phyloP scores from a whole-genome alignment of 2,888 invertebrate genomes.

The Cheilosia impressa region DNA sequence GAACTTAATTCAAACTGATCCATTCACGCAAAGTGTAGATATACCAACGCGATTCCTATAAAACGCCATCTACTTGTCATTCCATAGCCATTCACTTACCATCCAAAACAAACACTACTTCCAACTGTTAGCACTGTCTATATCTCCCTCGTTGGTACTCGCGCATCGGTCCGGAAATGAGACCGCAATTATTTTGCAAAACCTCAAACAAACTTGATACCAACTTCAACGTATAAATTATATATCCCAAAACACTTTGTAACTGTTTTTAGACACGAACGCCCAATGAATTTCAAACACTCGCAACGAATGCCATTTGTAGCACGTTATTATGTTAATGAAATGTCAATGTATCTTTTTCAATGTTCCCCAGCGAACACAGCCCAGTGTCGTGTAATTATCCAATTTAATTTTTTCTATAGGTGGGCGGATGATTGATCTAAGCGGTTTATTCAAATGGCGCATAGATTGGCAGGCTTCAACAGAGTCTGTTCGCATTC shows the following conservation, averaged over 20 bases:
- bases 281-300: conserved; percentile 49
- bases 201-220: conserved; percentile 11
- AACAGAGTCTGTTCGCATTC: conserved; percentile 1
- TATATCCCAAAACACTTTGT: conserved; percentile 27
- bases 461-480: background rate
- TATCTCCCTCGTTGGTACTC: background rate
- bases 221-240: background rate
- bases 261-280: conserved; percentile 56
- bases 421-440: conserved; percentile 53
- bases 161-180: conserved; percentile 40
- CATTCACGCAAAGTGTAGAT: background rate
- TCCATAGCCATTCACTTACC: background rate
- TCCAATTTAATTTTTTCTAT: conserved; percentile 32
- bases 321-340: conserved; percentile 71
- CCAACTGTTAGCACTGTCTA: conserved; percentile 19
- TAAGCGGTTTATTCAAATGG: conserved; percentile 14
- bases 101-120: background rate
- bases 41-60: background rate
- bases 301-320: conserved; percentile 52
- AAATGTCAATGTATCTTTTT: conserved; percentile 60
- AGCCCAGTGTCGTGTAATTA: conserved; percentile 9
- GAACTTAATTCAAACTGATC: background rate
- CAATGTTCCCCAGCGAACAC: background rate
- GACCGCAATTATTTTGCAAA: conserved; percentile 50
- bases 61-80: conserved; percentile 15